Conservation (phyloP, 2,113 vertebrate species). For the Diadophis punctatus region DNA sequence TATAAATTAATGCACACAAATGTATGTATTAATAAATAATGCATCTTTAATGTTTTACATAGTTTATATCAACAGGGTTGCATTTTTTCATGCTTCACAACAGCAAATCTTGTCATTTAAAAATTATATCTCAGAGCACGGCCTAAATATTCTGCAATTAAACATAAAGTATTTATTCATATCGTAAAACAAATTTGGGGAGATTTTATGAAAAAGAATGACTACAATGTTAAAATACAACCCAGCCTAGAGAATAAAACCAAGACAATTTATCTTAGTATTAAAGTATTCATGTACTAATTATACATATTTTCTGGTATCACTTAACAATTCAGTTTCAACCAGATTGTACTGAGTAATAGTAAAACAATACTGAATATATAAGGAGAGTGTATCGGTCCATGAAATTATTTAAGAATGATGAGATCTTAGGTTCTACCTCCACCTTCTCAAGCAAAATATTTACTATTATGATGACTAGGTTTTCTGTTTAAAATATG, state of each 20-base stretch:
- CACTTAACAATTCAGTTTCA: neutral
- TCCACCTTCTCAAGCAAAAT: neutral
- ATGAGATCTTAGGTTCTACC: neutral
- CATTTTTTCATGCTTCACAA: neutral
- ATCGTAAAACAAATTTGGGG: neutral
- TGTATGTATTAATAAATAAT: constrained; percentile 14
- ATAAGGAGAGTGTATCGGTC: neutral
- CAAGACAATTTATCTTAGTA: neutral
- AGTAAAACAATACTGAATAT: neutral
- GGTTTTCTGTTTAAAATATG: neutral
- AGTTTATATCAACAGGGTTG: neutral
- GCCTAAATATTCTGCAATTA: constrained; percentile 8
- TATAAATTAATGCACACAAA: constrained; percentile 19
- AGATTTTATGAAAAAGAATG: constrained; percentile 14
- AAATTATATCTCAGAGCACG: neutral
- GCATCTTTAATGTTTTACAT: constrained; percentile 15
- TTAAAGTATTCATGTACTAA: constrained; percentile 13
- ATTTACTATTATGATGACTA: neutral
- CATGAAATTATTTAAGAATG: neutral
- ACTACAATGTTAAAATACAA: neutral
- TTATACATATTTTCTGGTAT: constrained; percentile 14
- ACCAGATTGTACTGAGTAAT: neutral
- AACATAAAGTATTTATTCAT: constrained; percentile 19
- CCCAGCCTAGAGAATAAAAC: neutral
- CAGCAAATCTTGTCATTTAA: neutral